Conservation (phyloP, 2,113 vertebrate species). For the Rhizomys pruinosus region DNA sequence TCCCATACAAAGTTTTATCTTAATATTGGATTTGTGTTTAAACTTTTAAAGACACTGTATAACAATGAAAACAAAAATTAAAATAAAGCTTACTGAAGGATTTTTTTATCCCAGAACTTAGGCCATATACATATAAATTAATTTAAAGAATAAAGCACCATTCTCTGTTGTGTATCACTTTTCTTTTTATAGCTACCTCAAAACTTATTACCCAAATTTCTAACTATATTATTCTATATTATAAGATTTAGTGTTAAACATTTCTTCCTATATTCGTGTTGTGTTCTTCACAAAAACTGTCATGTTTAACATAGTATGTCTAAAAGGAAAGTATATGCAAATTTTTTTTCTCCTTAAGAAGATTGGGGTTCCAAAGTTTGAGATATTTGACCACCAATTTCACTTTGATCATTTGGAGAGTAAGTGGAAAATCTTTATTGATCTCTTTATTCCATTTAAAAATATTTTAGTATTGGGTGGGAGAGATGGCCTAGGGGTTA, state of each 20-base stretch:
- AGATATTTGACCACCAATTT: neutral
- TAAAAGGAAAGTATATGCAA: neutral
- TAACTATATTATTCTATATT: neutral
- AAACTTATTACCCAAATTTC: neutral
- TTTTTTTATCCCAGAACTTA: neutral
- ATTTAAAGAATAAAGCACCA: neutral
- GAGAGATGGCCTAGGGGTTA: too few species aligned
- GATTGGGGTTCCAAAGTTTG: too few species aligned
- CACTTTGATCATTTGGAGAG: neutral
- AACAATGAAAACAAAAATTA: neutral
- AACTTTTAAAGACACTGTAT: neutral
- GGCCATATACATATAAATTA: neutral
- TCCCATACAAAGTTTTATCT: neutral
- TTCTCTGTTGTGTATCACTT: too few species aligned
- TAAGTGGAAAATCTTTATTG: too few species aligned
- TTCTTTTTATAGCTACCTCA: too few species aligned
- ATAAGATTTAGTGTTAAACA: neutral
- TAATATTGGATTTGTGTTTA: neutral
- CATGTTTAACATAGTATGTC: neutral
- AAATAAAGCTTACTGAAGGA: neutral
- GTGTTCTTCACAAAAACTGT: neutral
- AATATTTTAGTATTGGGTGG: too few species aligned
- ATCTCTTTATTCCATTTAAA: too few species aligned
- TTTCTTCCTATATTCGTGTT: neutral
- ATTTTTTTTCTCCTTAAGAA: too few species aligned